Conservation (phyloP, 2,797 vertebrate species). For the Crossoptilon crossoptilon region DNA sequence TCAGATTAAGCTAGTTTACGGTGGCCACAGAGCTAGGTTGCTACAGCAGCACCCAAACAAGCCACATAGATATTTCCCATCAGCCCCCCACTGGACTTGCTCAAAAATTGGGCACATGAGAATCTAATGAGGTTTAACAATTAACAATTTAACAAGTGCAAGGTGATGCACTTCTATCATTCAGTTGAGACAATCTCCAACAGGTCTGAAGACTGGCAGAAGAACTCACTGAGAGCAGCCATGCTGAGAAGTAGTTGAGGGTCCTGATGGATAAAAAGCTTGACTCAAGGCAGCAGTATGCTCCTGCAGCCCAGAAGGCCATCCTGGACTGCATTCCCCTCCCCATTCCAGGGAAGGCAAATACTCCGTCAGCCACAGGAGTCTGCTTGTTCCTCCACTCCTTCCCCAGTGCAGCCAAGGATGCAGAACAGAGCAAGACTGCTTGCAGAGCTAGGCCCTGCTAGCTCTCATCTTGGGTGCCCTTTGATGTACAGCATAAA, state of each 20-base stretch:
- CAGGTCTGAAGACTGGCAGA: too few relatives aligned
- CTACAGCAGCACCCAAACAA: not conserved
- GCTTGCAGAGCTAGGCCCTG: not conserved
- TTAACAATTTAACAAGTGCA: too few relatives aligned
- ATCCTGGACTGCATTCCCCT: not conserved
- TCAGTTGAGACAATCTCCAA: too few relatives aligned
- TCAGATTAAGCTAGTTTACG: not conserved
- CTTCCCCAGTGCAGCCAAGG: not conserved
- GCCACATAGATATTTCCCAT: not conserved
- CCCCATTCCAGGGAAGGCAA: not conserved
- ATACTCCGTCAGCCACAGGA: not conserved
- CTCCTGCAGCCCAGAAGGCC: too few relatives aligned
- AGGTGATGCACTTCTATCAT: too few relatives aligned
- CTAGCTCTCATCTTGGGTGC: not conserved
- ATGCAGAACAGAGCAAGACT: not conserved
- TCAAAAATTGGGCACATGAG: too few relatives aligned
- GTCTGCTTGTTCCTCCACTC: not conserved
- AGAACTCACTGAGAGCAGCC: too few relatives aligned
- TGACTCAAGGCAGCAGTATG: too few relatives aligned
- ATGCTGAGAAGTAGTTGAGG: too few relatives aligned
- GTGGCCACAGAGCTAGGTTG: not conserved
- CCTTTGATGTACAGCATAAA: not conserved
- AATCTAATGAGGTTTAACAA: too few relatives aligned
- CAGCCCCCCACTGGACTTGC: not conserved
- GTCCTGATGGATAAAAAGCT: too few relatives aligned